Evolutionary conservation across 1,140 invertebrate species (phyloP).

Genomic region (Solen grandis): DNA sequence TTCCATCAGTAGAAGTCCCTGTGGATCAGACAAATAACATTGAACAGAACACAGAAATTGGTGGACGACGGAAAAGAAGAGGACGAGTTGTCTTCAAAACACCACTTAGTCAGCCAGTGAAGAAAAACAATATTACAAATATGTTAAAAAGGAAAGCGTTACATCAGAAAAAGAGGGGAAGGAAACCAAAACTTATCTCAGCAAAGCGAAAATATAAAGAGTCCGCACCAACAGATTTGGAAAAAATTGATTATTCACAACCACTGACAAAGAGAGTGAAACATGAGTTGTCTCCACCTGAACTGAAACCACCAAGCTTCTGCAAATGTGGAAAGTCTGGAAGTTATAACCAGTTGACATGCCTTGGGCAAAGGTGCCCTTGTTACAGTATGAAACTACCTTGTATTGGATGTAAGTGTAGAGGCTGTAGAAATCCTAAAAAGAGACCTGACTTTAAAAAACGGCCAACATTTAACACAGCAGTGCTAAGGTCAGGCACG

Average conservation of each 20-base stretch:
- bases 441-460: conserved; percentile 58
- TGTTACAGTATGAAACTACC: conserved; percentile 92
- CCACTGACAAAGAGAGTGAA: conserved; percentile 46
- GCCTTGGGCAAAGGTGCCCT: conserved; percentile 95
- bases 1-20: too few species aligned
- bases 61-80: too few species aligned
- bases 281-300: conserved; percentile 42
- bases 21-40: too few species aligned
- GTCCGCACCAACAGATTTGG: not conserved
- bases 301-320: conserved; percentile 74
- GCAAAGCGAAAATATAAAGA: too few species aligned
- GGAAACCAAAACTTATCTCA: not conserved
- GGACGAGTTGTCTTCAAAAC: too few species aligned
- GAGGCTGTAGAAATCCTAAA: conserved; percentile 93
- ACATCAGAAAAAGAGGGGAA: not conserved
- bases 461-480: not conserved
- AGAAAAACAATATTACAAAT: too few species aligned
- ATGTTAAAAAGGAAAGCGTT: not conserved
- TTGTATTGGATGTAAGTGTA: conserved; percentile 93
- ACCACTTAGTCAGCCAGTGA: too few species aligned
- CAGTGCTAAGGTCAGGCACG: not conserved
- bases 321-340: conserved; percentile 96
- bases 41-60: too few species aligned
- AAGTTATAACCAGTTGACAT: conserved; percentile 93
- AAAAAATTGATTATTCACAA: conserved; percentile 30